phyloP scores from a whole-genome alignment of 2,113 vertebrate species.

The Odocoileus virginianus region DNA sequence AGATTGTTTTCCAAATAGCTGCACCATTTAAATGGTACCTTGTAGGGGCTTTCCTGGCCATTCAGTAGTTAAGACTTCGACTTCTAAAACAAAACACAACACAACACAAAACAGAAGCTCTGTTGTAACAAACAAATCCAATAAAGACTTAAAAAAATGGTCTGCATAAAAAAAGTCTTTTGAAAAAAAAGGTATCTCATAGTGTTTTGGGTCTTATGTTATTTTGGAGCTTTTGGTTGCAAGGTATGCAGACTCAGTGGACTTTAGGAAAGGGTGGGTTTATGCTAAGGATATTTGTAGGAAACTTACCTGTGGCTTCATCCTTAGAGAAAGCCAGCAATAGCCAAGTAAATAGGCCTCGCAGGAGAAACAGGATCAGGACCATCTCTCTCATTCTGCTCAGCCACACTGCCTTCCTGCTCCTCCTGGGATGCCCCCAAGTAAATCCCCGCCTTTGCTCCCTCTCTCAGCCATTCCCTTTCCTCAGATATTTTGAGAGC shows the following conservation, averaged over 20 bases:
- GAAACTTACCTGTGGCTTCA: background rate
- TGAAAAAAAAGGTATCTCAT: background rate
- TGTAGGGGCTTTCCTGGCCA: background rate
- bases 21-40: background rate
- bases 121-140: background rate
- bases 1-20: background rate
- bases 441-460: background rate
- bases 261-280: background rate
- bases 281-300: background rate
- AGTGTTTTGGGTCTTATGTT: background rate
- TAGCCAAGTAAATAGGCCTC: background rate
- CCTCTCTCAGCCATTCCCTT: background rate
- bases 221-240: background rate
- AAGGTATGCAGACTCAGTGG: background rate
- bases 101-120: background rate
- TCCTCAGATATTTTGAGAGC: background rate
- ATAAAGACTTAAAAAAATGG: background rate
- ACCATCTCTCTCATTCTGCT: background rate
- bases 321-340: background rate
- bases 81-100: background rate
- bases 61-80: background rate
- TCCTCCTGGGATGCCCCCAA: background rate
- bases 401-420: background rate
- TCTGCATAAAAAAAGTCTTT: background rate
- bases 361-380: background rate